phyloP scores from a whole-genome alignment of 2,113 vertebrate species.

The Thryonomys swinderianus region DNA sequence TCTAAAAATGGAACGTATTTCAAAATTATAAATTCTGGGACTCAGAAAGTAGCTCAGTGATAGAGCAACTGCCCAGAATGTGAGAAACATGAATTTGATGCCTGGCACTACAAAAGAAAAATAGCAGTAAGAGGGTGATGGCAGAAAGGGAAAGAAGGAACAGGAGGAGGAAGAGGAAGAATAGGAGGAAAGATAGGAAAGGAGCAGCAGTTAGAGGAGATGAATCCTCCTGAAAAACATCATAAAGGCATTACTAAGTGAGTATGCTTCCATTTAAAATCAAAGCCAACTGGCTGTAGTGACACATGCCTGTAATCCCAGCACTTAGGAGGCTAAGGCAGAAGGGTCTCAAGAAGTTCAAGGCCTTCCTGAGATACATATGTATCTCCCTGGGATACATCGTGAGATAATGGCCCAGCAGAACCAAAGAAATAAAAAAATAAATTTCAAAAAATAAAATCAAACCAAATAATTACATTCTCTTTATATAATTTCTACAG shows the following conservation, averaged over 20 bases:
- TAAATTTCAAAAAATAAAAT: neutral
- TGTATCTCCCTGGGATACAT: too few relatives aligned
- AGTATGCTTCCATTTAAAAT: slow-evolving; percentile 62
- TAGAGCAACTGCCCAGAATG: neutral
- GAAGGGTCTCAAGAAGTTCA: too few relatives aligned
- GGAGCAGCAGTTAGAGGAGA: neutral
- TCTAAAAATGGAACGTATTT: slow-evolving; percentile 20
- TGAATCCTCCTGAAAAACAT: neutral
- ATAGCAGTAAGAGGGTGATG: neutral
- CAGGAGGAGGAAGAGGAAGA: neutral
- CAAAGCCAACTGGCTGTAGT: neutral
- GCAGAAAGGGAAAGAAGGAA: too few relatives aligned
- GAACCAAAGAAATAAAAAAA: too few relatives aligned
- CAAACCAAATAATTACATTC: slow-evolving; percentile 46
- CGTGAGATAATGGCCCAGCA: too few relatives aligned
- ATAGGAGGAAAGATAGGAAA: neutral
- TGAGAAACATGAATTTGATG: neutral
- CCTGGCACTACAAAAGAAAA: neutral
- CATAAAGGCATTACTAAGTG: neutral
- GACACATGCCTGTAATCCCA: too few relatives aligned
- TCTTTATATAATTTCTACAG: neutral
- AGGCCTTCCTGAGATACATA: too few relatives aligned
- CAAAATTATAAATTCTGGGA: neutral
- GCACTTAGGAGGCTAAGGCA: too few relatives aligned
- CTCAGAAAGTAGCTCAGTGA: neutral